Evolutionary conservation across 2,888 invertebrate species (phyloP), one percentile per base, ranked within the genome.

Genomic region (Cenopis cana): DNA sequence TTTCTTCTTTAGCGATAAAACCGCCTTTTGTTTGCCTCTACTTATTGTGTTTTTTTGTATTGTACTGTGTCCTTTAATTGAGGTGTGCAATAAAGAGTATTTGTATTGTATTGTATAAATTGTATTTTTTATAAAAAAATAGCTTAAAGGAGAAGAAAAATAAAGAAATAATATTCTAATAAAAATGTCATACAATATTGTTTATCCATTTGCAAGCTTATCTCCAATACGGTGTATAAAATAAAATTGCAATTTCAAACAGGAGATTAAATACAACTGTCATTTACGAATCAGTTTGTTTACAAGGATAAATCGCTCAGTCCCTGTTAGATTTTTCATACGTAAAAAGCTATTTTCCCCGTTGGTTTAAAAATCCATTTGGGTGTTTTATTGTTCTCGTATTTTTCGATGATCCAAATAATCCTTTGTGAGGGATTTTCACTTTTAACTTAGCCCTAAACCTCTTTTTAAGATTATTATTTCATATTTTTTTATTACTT

Each of bases 321-420:
- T 36, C 10, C 12, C 11, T 24, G 10, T 56, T 12, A 56, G 17
- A 50, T 67, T 24, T 52, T 59, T 67, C 24, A 38, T 59, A 59
- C 59, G 50, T 52, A 59, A 36, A 57, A 67, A 59, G 20, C 38
- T 20, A 33, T 66, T 67, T 59, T 59, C 50, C 50, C 38, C 50
- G 46, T 56, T 65, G 55, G 56, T 66, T 56, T 29, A 66, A 46
- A 56, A 56, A 67, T 20, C 49, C 59, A 67, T 67, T 67, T 50
- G 57, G 12, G 24, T 18, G 38, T 67, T 67, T 59, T 67, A 67
- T 67, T 67, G 59, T 57, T 59, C 24, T 36, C 50, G 59, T 36
- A 36, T 67, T 67, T 57, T 38, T 67, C 24, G 36, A 18, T 36
- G n/a, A 33, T 46, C 24, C 65, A n/a, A n/a, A 11, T 33, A 14